phyloP scores from a whole-genome alignment of 2,797 vertebrate species.

The Coracias cyanogaster region DNA sequence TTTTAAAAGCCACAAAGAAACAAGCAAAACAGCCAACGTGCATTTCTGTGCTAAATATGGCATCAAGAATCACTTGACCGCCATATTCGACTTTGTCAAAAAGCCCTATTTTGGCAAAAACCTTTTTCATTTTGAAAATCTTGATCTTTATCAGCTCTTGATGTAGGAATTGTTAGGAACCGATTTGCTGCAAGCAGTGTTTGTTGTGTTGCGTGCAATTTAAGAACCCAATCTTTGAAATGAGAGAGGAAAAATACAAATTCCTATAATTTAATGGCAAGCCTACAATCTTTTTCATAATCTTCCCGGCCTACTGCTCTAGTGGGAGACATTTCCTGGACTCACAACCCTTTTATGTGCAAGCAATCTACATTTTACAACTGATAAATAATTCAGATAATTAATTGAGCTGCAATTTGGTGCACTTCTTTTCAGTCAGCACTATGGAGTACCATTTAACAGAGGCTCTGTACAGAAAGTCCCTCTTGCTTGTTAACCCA shows the following conservation, averaged over 20 bases:
- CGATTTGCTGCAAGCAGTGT: neutral
- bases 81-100: too few species aligned
- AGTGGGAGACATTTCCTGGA: constrained; percentile 69
- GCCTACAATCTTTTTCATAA: constrained; percentile 6
- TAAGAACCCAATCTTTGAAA: neutral
- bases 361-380: constrained; percentile 68
- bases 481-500: constrained; percentile 20
- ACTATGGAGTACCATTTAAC: neutral
- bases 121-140: neutral
- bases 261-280: constrained; percentile 13
- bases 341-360: constrained; percentile 54
- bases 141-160: neutral
- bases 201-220: neutral
- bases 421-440: constrained; percentile 54
- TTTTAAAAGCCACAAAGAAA: neutral
- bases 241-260: constrained; percentile 24
- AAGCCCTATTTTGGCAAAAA: too few species aligned
- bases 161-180: neutral
- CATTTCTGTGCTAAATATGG: neutral
- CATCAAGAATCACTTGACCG: neutral
- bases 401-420: constrained; percentile 68
- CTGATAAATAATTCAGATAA: constrained; percentile 76
- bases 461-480: constrained; percentile 1
- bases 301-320: constrained; percentile 55
- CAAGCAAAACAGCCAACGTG: neutral